Conservation (phyloP, 2,888 invertebrate species). For the Zygogramma bicolorata region DNA sequence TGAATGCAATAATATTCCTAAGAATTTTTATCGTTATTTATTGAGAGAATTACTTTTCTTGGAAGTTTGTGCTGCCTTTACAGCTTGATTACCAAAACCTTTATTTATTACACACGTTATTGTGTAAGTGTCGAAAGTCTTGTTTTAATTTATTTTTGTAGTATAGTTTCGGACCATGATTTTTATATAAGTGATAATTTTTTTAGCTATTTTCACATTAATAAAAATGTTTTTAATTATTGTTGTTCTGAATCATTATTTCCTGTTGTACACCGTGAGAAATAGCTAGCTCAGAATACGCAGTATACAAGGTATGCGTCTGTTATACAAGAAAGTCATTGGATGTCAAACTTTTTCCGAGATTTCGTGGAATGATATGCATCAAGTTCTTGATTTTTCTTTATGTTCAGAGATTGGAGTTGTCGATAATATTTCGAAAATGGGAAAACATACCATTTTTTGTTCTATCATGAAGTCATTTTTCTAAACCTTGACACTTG, state of each 20-base stretch:
- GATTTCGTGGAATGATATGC: too few relatives aligned
- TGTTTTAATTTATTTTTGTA: constrained; percentile 7
- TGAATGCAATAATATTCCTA: constrained; percentile 10
- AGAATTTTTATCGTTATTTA: constrained; percentile 1
- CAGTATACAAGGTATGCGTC: too few relatives aligned
- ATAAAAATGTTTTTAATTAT: not conserved
- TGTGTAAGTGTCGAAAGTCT: not conserved
- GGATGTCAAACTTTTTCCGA: too few relatives aligned
- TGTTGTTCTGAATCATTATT: not conserved
- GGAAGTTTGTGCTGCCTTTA: not conserved
- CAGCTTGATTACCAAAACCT: not conserved
- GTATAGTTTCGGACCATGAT: not conserved
- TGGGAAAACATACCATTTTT: too few relatives aligned
- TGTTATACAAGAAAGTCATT: too few relatives aligned
- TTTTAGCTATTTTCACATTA: not conserved
- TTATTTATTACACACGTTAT: constrained; percentile 12
- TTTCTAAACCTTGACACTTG: too few relatives aligned
- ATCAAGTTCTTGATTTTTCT: too few relatives aligned
- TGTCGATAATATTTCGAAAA: too few relatives aligned
- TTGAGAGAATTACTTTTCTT: not conserved
- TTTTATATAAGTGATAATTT: not conserved
- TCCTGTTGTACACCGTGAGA: too few relatives aligned
- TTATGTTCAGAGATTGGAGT: too few relatives aligned
- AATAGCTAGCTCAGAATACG: too few relatives aligned
- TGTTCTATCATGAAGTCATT: too few relatives aligned